phyloP scores from a whole-genome alignment of 1,140 invertebrate genomes.

The Kradibia gibbosae region DNA sequence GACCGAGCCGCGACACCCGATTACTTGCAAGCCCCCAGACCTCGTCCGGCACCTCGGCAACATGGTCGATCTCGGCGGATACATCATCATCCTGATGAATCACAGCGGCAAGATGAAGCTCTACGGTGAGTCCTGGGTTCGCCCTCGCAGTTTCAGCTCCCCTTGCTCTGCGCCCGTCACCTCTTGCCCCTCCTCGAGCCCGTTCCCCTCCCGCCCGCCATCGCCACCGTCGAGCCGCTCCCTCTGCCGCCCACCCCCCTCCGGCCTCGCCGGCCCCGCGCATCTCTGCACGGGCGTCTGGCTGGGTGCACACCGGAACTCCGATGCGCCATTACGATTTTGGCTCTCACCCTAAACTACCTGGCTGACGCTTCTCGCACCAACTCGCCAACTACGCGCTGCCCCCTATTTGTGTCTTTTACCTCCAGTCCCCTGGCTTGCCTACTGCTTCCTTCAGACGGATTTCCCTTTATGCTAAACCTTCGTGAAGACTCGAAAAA shows the following conservation, averaged over 20 bases:
- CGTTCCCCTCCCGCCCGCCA: not conserved
- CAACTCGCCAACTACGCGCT: too few species aligned
- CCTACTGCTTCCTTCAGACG: too few species aligned
- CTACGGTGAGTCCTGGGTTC: slow-evolving; percentile 82
- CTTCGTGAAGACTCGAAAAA: too few species aligned
- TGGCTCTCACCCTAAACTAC: too few species aligned
- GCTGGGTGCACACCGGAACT: too few species aligned
- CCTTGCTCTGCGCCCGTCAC: not conserved
- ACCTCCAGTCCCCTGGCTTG: too few species aligned
- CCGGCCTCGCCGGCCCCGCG: too few species aligned
- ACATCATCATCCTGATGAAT: slow-evolving; percentile 96
- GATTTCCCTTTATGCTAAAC: too few species aligned
- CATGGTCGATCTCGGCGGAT: slow-evolving; percentile 94
- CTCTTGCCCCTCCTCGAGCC: not conserved
- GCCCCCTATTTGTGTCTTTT: too few species aligned
- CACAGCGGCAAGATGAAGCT: slow-evolving; percentile 95
- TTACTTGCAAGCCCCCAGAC: not conserved
- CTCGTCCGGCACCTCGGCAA: slow-evolving; percentile 50
- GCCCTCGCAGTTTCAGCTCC: too few species aligned
- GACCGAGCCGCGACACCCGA: not conserved
- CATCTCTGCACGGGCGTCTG: not conserved
- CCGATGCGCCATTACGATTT: too few species aligned
- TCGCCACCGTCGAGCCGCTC: not conserved
- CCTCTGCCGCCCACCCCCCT: not conserved
- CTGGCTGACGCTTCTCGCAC: too few species aligned